Evolutionary conservation across 2,797 vertebrate genomes (phyloP), one percentile per base, ranked within the genome.

Genomic region (Acrocephalus scirpaceus): DNA sequence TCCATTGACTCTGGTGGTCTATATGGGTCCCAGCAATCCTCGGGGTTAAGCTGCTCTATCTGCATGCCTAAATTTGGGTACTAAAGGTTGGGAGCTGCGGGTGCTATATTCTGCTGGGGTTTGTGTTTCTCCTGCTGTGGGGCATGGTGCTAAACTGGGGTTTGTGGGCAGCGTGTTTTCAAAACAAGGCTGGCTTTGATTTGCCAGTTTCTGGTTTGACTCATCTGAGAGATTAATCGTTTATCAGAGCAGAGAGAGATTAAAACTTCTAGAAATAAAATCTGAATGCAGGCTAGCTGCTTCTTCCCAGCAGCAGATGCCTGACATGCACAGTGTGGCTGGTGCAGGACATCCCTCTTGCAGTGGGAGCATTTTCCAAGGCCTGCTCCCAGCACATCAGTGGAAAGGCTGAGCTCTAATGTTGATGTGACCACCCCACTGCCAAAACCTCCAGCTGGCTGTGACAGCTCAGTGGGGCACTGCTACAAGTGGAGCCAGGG

Each of bases 51-150:
- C 86, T 91, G 77, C 93, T 94, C 90, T 67, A 84, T 75, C 82
- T 36, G 4, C 95, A 93, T 96, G 95, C 94, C 96, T 97, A 96
- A 96, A 97, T 96, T 95, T 95, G 92, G 92, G 80, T 94, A 95
- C 93, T 95, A 5, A 25, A 87, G 80, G 51, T 42, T 82, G 64
- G 79, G 93, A 96, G 93, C 78, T 91, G 72, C 20, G 36, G 70
- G 70, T 93, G 90, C 95, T 94, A 89, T 94, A 95, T 95, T 96
- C 93, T 95, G 91, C 91, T 76, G 72, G 90, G 90, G 74, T 91
- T 92, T 96, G 92, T 83, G 74, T 94, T 95, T 94, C 93, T 93
- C 30, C 82, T 90, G 84, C 67, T 88, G 32, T 23, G 50, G 83
- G 83, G 34, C 83, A 86, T 8, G 20, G 48, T 70, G 60, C 82